Conservation (phyloP, 2,113 vertebrate species). For the Condylura cristata region DNA sequence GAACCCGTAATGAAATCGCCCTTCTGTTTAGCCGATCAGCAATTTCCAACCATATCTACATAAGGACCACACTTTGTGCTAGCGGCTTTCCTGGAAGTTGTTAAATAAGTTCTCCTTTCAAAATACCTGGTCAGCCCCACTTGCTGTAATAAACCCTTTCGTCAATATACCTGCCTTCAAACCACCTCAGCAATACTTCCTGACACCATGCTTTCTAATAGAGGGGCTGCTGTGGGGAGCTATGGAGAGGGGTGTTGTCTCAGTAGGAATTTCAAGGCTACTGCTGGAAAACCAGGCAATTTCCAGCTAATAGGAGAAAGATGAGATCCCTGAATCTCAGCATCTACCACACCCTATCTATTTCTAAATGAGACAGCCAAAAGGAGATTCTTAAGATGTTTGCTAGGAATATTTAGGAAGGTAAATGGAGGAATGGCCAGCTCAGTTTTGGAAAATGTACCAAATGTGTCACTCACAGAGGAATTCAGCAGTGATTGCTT, state of each 20-base stretch:
- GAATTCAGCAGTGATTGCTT: not conserved
- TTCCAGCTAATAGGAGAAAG: not conserved
- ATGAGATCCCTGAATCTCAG: constrained; percentile 49
- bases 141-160: not conserved
- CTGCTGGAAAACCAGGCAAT: not conserved
- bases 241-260: not conserved
- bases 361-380: constrained; percentile 38
- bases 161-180: not conserved
- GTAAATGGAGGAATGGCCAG: not conserved
- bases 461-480: not conserved
- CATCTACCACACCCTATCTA: constrained; percentile 14
- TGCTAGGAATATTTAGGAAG: not conserved
- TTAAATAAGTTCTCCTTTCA: not conserved
- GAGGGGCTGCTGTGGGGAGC: not conserved
- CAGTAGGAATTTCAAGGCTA: not conserved
- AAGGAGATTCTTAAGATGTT: constrained; percentile 35
- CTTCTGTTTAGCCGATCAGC: not conserved
- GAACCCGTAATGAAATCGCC: not conserved
- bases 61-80: not conserved
- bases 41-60: not conserved
- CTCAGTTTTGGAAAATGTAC: not conserved
- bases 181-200: not conserved
- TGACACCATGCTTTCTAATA: not conserved
- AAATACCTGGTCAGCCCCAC: not conserved
- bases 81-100: not conserved